Base-by-base conservation (phyloP, 1,140 invertebrate genomes). In the Kradibia gibbosae region DNA sequence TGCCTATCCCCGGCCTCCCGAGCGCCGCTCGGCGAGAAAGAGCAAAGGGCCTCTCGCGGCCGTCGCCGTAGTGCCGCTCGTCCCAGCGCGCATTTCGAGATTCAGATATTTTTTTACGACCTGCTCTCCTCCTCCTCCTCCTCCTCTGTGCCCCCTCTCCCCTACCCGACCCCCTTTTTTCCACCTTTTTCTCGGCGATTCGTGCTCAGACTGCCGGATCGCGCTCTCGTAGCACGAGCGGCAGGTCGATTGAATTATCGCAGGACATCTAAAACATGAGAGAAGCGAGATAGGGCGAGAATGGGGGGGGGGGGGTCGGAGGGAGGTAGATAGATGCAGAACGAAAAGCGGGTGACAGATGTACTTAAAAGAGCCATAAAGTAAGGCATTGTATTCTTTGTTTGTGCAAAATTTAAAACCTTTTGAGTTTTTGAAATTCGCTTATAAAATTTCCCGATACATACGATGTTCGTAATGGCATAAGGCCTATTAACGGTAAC, bases 41-140 rank as follows among this genome's bases (percentile, higher is more conserved):
- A 86, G 84, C 83, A 80, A 84, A 81, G 83, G 84, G 78, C 82
- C n/a, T n/a, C n/a, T 76, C 84, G 84, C 85, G 73, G 17, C 60
- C 79, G 31, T 36, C 13, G 42, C 15, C 20, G 48, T 34, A 67
- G 34, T 20, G 28, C 7, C n/a, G 71, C 13, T 22, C 55, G 25
- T 60, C 79, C 57, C 75, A 75, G 82, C 83, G 81, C 81, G 75
- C 75, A 82, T 82, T 77, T 81, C 85, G 86, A 90, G 89, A 91
- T 90, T 90, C 89, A 90, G 88, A 90, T 90, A 90, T 90, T 90
- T 90, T 89, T 89, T 87, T 87, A 88, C 84, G 87, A 86, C 83
- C 75, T 85, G 70, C 83, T 81, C 85, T 86, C 84, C 82, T 80
- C 75, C 55, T 13, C 50, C 67, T 70, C 42, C 11, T 5, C 25